phyloP scores from a whole-genome alignment of 2,113 vertebrate genomes.

The Anarhynchus alexandrinus region DNA sequence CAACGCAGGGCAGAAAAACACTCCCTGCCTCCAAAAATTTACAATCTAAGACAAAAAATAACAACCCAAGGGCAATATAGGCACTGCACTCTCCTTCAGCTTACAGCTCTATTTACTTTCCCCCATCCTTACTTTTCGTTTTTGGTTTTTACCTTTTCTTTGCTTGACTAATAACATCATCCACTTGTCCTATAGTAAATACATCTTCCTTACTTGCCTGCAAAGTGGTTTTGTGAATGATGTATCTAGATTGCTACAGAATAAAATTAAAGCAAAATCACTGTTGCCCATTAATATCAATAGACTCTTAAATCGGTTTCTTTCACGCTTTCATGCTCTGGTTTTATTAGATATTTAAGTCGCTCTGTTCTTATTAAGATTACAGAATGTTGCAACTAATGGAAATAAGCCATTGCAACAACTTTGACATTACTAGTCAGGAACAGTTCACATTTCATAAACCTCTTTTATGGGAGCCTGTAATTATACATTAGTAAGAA shows the following conservation, averaged over 20 bases:
- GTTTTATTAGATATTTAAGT: not conserved
- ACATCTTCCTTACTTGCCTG: not conserved
- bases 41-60: not conserved
- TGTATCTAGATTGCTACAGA: not conserved
- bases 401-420: constrained; percentile 1
- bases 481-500: not conserved
- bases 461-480: not conserved
- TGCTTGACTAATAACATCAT: not conserved
- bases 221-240: not conserved
- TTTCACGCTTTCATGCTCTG: not conserved
- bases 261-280: not conserved
- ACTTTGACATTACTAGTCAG: not conserved
- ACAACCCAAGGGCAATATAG: not conserved
- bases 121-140: not conserved
- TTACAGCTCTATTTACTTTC: not conserved
- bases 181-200: not conserved
- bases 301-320: not conserved
- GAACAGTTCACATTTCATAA: not conserved
- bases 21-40: not conserved
- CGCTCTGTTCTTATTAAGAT: not conserved
- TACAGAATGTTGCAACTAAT: constrained; percentile 15
- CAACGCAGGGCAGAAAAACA: not conserved
- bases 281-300: not conserved
- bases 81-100: not conserved
- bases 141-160: not conserved